Base-by-base conservation (phyloP, 2,888 invertebrate genomes). In the Lasioglossum oenotherae region DNA sequence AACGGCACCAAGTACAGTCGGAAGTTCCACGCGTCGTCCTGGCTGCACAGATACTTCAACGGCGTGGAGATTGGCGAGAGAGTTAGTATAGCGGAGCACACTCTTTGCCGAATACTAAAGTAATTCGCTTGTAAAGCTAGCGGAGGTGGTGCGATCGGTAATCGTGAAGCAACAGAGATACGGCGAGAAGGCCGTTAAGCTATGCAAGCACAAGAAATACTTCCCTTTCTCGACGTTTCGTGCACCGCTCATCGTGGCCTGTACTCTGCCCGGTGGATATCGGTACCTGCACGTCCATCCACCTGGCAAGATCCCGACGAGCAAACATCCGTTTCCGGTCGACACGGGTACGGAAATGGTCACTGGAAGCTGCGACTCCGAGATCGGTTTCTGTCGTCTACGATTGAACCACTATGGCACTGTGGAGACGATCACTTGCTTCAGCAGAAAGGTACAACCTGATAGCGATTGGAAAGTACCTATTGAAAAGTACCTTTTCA, bases 61-160 rank as follows among this genome's bases (percentile, higher is more conserved):
- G 95, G 96, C 0, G 95, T 96, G 76, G 97, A 97, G 92, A 96
- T 97, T 72, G 97, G 97, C 4, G 95, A 96, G 80, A 96, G 96
- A 94, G 96, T 97, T 91, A 92, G 90, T 74, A 5, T 88, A 89
- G 12, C 31, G 16, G 4, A 6, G 64, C 31, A 31, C 5, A 2
- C 31, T 6, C 2, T 27, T 64, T 0, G 12, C 4, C 31, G 31
- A 31, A 31, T 64, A 5, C 27, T 60, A 27, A 16, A 31, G 16
- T 14, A 23, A 35, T 67, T 16, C 31, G 10, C 8, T 67, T 23
- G 8, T 1, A 4, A 86, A 93, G 93, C 83, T 93, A 14, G 94
- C 91, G 4, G 81, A 84, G 31, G 78, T 80, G 14, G 46, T 93
- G 44, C 90, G 84, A 73, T 84, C 86, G 75, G 74, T 78, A 38